These are phyloP conservation scores for Thamnophis elegans DNA, from an alignment of 2,797 vertebrate genomes.

Conservation along the genomic window DNA sequence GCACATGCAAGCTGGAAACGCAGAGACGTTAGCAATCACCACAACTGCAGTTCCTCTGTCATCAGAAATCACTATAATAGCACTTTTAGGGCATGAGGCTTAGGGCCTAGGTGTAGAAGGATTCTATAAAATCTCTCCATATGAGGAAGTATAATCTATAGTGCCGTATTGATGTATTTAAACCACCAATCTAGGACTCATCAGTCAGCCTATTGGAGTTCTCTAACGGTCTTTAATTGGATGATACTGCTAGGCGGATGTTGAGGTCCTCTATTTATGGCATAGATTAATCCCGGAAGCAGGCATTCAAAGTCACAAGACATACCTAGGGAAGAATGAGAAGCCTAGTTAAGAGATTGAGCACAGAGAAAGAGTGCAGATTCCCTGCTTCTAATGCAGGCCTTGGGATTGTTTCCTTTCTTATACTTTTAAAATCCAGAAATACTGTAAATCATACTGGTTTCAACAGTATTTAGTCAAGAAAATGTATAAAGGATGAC, in stretches of 20 bases:
- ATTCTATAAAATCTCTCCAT: neutral
- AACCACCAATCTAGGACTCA: neutral
- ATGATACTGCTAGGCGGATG: neutral
- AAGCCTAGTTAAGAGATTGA: neutral
- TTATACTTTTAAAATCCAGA: neutral
- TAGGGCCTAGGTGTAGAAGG: neutral
- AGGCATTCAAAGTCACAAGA: neutral
- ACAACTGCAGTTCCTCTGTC: neutral
- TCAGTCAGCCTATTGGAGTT: neutral
- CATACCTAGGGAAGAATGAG: neutral
- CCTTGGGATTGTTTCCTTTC: neutral
- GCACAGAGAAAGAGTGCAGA: neutral
- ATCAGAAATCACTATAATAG: constrained; percentile 9
- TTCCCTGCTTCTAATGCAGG: neutral
- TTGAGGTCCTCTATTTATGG: neutral
- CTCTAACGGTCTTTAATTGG: neutral
- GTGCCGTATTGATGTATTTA: neutral
- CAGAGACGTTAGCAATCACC: neutral
- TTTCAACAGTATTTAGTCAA: neutral
- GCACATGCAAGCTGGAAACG: neutral
- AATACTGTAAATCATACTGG: neutral
- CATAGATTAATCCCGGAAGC: neutral
- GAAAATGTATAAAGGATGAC: neutral
- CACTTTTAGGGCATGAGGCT: neutral
- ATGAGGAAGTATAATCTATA: neutral